Conservation (phyloP, 2,113 vertebrate genomes). For the Natator depressus region DNA sequence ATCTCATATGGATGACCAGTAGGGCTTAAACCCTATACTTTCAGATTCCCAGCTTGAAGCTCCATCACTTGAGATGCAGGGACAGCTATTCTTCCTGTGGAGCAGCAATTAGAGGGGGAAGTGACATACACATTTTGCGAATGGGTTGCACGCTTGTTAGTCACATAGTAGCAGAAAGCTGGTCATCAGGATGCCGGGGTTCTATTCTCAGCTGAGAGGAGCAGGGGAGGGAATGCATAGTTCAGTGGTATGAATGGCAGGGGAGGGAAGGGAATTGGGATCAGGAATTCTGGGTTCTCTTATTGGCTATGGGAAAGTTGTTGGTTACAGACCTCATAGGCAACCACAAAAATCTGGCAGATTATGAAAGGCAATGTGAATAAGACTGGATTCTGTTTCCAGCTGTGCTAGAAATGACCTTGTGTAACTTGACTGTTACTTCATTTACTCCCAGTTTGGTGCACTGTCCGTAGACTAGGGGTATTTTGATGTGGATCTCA, state of each 20-base stretch:
- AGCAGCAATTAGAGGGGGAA: neutral
- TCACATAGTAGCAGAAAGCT: neutral
- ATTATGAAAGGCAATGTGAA: too few relatives aligned
- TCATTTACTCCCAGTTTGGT: neutral
- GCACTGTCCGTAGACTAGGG: neutral
- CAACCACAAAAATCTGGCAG: too few relatives aligned
- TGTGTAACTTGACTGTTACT: neutral
- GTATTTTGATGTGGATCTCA: neutral
- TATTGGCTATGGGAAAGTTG: neutral
- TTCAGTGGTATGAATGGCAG: neutral
- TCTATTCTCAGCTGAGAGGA: neutral
- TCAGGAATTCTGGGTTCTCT: neutral
- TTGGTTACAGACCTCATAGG: neutral
- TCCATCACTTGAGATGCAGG: neutral
- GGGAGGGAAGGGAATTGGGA: neutral
- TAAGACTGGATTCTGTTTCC: neutral
- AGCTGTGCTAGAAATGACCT: neutral
- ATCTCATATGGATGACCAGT: neutral
- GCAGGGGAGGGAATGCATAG: neutral
- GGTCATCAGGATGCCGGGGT: neutral
- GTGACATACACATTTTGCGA: neutral
- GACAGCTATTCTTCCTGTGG: neutral
- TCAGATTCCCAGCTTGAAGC: neutral
- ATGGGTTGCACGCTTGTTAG: neutral
- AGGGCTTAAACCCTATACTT: neutral